Evolutionary conservation across 1,140 invertebrate genomes (phyloP).

Genomic region (Penaeus indicus): DNA sequence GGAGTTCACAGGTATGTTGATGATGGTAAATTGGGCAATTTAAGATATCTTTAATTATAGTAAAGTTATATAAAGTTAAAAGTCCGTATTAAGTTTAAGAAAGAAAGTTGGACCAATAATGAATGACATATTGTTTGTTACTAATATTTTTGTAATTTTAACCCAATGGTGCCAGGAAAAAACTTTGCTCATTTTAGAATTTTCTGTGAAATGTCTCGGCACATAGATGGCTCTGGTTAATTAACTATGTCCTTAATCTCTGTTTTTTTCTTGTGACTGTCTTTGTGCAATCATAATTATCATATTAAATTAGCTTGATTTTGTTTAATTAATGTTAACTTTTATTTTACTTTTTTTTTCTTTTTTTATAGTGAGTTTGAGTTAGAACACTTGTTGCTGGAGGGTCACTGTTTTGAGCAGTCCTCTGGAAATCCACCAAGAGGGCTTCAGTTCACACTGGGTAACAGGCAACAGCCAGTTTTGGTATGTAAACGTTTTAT

Average conservation of each 20-base stretch:
- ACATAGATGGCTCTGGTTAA: too few relatives aligned
- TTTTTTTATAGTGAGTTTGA: conserved; percentile 81
- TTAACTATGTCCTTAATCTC: too few relatives aligned
- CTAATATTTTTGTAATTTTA: too few relatives aligned
- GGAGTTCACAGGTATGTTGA: conserved; percentile 64
- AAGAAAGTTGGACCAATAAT: too few relatives aligned
- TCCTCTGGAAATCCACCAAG: conserved; percentile 91
- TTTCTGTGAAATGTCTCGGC: too few relatives aligned
- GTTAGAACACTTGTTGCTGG: conserved; percentile 90
- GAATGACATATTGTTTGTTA: too few relatives aligned
- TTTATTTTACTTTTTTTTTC: conserved; percentile 67
- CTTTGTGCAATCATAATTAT: too few relatives aligned
- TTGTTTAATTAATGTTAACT: background rate
- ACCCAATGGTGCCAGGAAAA: too few relatives aligned
- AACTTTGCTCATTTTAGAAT: too few relatives aligned
- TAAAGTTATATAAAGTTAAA: background rate
- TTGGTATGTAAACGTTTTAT: conserved; percentile 54
- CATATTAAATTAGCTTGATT: too few relatives aligned
- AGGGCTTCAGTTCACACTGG: conserved; percentile 96
- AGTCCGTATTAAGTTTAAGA: too few relatives aligned
- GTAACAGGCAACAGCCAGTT: conserved; percentile 73
- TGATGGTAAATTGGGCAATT: conserved; percentile 34
- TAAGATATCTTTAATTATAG: conserved; percentile 11
- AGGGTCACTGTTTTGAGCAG: conserved; percentile 97
- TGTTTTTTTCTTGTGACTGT: too few relatives aligned